Base-by-base conservation (phyloP, 2,113 vertebrate species). In the Baryphthengus martii region DNA sequence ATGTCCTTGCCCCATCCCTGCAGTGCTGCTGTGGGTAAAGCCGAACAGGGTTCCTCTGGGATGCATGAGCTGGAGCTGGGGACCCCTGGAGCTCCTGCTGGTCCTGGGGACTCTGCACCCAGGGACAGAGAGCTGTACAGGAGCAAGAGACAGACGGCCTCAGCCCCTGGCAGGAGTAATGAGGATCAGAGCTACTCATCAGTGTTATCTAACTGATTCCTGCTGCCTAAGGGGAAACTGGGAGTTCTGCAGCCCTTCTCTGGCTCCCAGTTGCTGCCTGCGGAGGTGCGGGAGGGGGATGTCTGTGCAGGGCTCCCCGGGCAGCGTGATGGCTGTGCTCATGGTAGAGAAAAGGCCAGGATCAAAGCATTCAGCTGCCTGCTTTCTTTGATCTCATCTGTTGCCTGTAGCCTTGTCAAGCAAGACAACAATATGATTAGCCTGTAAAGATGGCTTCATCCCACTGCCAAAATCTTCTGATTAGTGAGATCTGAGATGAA, bases 191-290 rank as follows among this genome's bases (percentile, higher is more conserved):
- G 40, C 31, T 44, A 40, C 39, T 47, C 52, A 7, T 29, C 35
- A 6, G 58, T 12, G 1, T 2, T 31, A 25, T 20, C 39, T 39
- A 3, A 35, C 8, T 25, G 25, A 28, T 8, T 56, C 17, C 40
- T 44, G 37, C 42, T 56, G 65, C 37, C 61, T 9, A 14, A 40
- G 9, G n/a, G 35, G 26, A 50, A 28, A 7, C 3, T 2, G 21
- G 5, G 5, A 1, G 4, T 17, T 35, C 44, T 8, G 26, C 33
- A 29, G 1, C 40, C 37, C 23, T 7, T 0, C 70, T 28, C 26
- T 31, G 61, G 6, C 13, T 31, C 21, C 37, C 4, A 0, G 18
- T 3, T 9, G 6, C n/a, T 11, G 29, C 62, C 3, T 0, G 3
- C 4, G 19, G 24, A 17, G 55, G 17, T 19, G 49, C 1, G 7